Evolutionary conservation across 2,888 invertebrate species (phyloP), one percentile per base, ranked within the genome.

Genomic region (Lysandra bellargus): DNA sequence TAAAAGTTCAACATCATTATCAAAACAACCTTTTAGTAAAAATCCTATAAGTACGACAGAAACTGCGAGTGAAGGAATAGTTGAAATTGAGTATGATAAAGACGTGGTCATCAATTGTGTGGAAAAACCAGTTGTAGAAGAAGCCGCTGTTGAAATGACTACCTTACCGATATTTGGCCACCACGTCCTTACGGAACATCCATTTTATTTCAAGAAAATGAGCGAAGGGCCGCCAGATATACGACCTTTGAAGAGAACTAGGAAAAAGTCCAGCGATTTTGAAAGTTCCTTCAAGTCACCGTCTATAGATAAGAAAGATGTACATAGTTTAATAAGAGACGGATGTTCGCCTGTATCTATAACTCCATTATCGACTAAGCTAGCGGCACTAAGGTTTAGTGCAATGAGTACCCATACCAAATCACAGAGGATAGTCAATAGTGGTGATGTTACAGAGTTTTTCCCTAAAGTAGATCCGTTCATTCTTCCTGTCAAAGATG

Each of bases 291-390:
- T 92, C 79, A 93, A 92, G 84, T 92, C 93, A 2, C 92, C 94
- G 6, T 91, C 93, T 61, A 89, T 94, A 85, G 87, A 95, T 88
- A 91, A 94, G 82, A 91, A 85, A 85, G 92, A 94, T 83, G 84
- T 88, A 33, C 94, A 94, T 83, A 81, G 90, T 44, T 85, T 94
- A 83, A 86, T 94, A 49, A 90, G 93, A 85, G 92, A 93, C n/a
- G 93, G 88, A 0, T 94, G 93, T 84, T 94, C 94, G 57, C 94
- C 94, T 73, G 88, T 93, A 6, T 95, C 94, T 80, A 92, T 96
- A 44, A 96, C 96, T 40, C 96, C 96, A 81, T 89, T 96, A 84
- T 95, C 96, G 81, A 92, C 92, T 80, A 95, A 95, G 84, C 88
- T 96, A 84, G 95, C 96, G 80, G 95, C 95, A 82, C 86, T 96